Evolutionary conservation across 1,140 invertebrate genomes (phyloP).

Genomic region (Atta texana): DNA sequence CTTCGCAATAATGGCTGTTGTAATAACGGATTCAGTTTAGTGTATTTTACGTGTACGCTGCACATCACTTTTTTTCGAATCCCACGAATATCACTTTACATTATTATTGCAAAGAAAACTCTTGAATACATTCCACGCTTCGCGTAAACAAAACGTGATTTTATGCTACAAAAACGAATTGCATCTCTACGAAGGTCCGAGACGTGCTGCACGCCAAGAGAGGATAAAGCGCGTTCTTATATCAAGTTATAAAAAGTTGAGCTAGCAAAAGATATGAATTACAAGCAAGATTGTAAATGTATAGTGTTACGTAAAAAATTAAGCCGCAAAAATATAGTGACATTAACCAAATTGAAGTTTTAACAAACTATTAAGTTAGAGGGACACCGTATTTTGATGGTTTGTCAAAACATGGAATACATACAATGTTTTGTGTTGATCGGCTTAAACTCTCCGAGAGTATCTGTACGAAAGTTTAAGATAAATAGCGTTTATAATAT

Average conservation of each 20-base stretch:
- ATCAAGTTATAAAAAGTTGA: conserved; percentile 16
- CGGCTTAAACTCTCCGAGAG: conserved; percentile 38
- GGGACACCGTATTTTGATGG: not conserved
- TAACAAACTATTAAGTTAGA: not conserved
- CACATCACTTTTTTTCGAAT: not conserved
- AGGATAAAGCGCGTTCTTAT: conserved; percentile 81
- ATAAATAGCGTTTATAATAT: conserved; percentile 48
- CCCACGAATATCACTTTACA: conserved; percentile 53
- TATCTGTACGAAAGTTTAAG: conserved; percentile 36
- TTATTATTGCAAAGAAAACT: conserved; percentile 41
- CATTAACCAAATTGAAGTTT: not conserved
- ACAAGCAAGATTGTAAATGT: not conserved
- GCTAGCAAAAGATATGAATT: not conserved
- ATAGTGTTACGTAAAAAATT: not conserved
- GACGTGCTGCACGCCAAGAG: conserved; percentile 73
- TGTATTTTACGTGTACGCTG: conserved; percentile 14
- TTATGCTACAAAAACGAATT: conserved; percentile 37
- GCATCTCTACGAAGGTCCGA: conserved; percentile 2
- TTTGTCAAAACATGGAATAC: not conserved
- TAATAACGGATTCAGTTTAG: conserved; percentile 55
- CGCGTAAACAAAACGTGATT: conserved; percentile 52
- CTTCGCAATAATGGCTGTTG: conserved; percentile 39
- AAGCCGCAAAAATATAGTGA: not conserved
- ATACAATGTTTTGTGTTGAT: conserved; percentile 18
- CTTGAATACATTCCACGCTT: conserved; percentile 36